Percentiles rank a stretch among this genome's conserved stretches.
Evolutionary conservation across 1,140 invertebrate genomes (phyloP).

Genomic region (Aphaenogaster rudis): DNA sequence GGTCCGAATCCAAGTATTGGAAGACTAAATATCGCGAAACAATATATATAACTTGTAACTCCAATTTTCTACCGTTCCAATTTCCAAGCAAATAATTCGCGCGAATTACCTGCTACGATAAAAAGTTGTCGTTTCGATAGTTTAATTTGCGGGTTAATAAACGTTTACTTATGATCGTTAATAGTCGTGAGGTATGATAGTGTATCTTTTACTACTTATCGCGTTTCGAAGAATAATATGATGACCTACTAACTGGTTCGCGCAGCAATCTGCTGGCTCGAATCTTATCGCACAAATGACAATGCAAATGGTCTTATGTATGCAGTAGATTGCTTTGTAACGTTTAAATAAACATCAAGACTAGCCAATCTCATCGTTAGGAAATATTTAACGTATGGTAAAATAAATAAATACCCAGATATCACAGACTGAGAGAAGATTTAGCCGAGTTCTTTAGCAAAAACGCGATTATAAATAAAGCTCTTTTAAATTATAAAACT

Average conservation of each 20-base stretch:
- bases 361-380: not conserved
- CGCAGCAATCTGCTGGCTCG: not conserved
- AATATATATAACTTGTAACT: not conserved
- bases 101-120: not conserved
- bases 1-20: not conserved
- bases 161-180: not conserved
- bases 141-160: not conserved
- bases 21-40: not conserved
- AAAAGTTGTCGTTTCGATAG: not conserved
- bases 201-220: not conserved
- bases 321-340: not conserved
- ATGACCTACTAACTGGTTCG: not conserved
- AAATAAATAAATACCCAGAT: too few relatives aligned
- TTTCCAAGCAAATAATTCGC: not conserved
- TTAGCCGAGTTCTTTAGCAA: not conserved
- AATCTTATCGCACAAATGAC: not conserved
- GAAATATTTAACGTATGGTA: not conserved
- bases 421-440: not conserved
- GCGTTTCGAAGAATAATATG: not conserved
- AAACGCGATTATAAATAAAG: not conserved
- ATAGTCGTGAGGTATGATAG: not conserved
- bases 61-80: not conserved
- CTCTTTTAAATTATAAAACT: not conserved
- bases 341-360: not conserved
- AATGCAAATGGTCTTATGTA: not conserved